phyloP scores from a whole-genome alignment of 2,113 vertebrate species.

The Rhinolophus ferrumequinum region DNA sequence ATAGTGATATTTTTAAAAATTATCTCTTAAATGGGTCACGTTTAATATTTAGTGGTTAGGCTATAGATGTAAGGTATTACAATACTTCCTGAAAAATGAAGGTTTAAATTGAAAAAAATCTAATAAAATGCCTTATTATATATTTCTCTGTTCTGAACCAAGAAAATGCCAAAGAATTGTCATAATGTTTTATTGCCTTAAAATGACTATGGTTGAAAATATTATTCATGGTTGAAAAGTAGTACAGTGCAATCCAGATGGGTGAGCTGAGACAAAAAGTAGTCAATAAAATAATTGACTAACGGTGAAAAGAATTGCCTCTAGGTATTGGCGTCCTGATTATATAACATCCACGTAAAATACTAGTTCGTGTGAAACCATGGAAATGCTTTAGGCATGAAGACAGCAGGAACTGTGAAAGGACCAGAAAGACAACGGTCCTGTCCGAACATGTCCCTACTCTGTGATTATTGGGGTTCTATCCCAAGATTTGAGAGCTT shows the following conservation, averaged over 20 bases:
- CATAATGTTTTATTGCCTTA: background rate
- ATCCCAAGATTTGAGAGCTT: background rate
- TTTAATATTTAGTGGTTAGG: background rate
- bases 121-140: conserved; percentile 14
- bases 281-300: background rate
- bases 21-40: background rate
- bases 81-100: background rate
- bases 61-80: background rate
- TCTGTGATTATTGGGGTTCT: background rate
- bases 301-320: background rate
- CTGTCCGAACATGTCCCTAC: background rate
- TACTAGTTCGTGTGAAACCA: background rate
- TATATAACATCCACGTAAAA: background rate
- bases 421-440: background rate
- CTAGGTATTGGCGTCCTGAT: background rate
- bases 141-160: conserved; percentile 13
- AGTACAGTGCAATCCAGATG: background rate
- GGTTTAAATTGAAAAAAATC: background rate
- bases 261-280: background rate
- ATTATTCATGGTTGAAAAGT: background rate
- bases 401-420: background rate
- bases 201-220: background rate
- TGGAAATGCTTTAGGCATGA: background rate
- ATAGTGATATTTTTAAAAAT: background rate
- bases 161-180: background rate